Evolutionary conservation across 2,797 vertebrate species (phyloP).

Genomic region (Vultur gryphus): DNA sequence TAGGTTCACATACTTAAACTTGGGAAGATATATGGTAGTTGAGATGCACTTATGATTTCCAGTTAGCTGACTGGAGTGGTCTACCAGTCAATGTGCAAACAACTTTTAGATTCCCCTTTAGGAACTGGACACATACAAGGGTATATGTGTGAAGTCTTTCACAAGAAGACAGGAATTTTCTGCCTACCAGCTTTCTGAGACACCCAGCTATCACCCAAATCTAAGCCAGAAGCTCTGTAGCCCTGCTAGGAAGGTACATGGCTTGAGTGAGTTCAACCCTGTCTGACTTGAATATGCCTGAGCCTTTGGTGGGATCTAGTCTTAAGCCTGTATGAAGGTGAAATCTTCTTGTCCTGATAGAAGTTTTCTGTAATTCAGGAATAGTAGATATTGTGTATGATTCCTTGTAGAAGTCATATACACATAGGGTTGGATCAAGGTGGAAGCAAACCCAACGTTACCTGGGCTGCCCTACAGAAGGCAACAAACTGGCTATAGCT

Average conservation of each 20-base stretch:
- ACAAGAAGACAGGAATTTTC: neutral
- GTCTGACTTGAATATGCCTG: neutral
- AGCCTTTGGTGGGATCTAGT: neutral
- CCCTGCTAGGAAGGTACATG: neutral
- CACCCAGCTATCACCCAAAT: neutral
- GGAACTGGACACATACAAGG: neutral
- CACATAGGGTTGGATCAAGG: neutral
- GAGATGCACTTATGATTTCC: neutral
- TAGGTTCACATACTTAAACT: neutral
- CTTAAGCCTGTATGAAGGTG: neutral
- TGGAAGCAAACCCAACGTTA: neutral
- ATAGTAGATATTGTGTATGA: neutral
- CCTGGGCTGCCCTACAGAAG: neutral
- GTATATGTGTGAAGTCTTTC: neutral
- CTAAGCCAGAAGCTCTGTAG: neutral
- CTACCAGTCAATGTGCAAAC: neutral
- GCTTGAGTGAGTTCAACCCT: neutral
- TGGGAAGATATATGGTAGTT: neutral
- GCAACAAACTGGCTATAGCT: neutral
- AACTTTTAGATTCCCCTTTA: neutral
- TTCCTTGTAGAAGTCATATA: neutral
- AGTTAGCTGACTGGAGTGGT: neutral
- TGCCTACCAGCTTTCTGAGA: neutral
- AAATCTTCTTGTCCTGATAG: neutral
- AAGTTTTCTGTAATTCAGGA: neutral